phyloP scores from a whole-genome alignment of 2,888 invertebrate species.

The Trachelus troglodyta region DNA sequence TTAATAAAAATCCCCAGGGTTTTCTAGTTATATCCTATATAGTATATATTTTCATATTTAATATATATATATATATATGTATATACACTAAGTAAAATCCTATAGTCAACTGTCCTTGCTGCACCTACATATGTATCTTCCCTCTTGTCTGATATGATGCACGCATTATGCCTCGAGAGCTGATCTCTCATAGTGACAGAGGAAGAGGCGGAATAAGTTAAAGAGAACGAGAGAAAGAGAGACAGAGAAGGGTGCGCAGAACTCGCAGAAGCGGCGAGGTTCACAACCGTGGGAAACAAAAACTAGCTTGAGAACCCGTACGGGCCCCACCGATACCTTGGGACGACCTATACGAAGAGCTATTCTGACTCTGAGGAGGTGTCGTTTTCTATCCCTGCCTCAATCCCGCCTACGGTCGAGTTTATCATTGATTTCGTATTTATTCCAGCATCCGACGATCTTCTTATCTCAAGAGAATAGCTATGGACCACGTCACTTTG shows the following conservation, averaged over 20 bases:
- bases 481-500: too few species aligned
- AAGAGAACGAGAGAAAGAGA: neutral
- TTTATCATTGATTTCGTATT: constrained; percentile 49
- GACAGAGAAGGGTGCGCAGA: neutral
- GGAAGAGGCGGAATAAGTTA: neutral
- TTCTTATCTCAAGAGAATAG: too few species aligned
- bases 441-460: constrained; percentile 28
- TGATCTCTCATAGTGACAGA: too few species aligned
- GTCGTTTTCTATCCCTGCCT: constrained; percentile 43
- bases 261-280: constrained; percentile 10
- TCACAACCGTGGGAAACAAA: constrained; percentile 31
- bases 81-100: too few species aligned
- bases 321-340: neutral
- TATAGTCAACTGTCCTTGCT: too few species aligned
- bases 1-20: too few species aligned
- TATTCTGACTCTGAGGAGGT: constrained; percentile 50
- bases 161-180: too few species aligned
- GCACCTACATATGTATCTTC: too few species aligned
- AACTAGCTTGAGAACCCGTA: constrained; percentile 19
- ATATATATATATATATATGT: too few species aligned
- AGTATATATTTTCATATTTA: too few species aligned
- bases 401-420: constrained; percentile 38
- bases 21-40: too few species aligned
- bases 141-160: too few species aligned
- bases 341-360: constrained; percentile 13